Evolutionary conservation across 2,113 vertebrate genomes (phyloP).

Genomic region (Cisticola juncidis): DNA sequence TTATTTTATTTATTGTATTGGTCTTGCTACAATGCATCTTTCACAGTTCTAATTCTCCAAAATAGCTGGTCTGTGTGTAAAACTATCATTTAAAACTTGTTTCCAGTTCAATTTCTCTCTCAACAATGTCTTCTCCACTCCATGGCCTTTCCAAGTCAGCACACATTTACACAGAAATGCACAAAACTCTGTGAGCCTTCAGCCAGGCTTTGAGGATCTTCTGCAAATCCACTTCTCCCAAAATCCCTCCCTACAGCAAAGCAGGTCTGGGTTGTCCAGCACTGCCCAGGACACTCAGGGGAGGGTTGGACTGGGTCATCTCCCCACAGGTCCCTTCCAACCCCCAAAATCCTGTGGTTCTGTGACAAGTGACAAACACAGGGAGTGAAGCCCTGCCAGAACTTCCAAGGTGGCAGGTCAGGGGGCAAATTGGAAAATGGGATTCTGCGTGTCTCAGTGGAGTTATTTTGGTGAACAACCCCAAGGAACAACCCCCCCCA

Average conservation of each 20-base stretch:
- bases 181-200: background rate
- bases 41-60: background rate
- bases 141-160: background rate
- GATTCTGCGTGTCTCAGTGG: background rate
- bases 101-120: background rate
- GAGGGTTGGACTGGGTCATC: background rate
- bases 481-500: background rate
- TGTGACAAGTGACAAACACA: rapidly evolving
- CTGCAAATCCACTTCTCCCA: background rate
- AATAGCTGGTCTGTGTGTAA: background rate
- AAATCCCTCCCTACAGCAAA: background rate
- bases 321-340: background rate
- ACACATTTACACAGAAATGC: background rate
- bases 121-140: background rate
- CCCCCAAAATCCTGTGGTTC: rapidly evolving
- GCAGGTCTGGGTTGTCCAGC: background rate
- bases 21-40: background rate
- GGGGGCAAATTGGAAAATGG: background rate
- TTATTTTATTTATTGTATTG: background rate
- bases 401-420: background rate
- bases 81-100: background rate
- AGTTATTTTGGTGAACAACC: background rate
- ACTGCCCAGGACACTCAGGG: background rate
- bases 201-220: background rate
- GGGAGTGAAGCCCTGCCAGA: background rate